phyloP scores from a whole-genome alignment of 2,797 vertebrate species.

The Rhabdomys pumilio region DNA sequence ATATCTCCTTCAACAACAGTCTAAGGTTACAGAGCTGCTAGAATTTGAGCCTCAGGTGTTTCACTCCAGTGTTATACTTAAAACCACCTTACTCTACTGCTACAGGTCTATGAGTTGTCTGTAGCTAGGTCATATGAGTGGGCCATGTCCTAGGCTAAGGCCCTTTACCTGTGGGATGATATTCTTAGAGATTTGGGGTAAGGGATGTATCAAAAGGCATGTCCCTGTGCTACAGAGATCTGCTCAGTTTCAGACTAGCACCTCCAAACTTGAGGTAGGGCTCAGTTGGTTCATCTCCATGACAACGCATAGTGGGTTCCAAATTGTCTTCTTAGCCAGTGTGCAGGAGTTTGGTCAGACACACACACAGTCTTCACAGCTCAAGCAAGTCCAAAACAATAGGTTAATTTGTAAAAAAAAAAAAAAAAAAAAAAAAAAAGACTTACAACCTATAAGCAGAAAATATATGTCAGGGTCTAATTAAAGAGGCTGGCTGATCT shows the following conservation, averaged over 20 bases:
- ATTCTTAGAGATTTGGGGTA: background rate
- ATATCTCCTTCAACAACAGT: background rate
- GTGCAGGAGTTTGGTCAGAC: background rate
- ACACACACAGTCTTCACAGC: constrained; percentile 22
- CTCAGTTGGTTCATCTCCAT: constrained; percentile 29
- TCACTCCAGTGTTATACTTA: constrained; percentile 30
- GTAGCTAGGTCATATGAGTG: constrained; percentile 35
- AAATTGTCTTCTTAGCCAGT: constrained; percentile 33
- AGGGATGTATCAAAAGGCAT: background rate
- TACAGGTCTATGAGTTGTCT: background rate
- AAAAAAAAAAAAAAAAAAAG: constrained; percentile 73
- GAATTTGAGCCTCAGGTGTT: constrained; percentile 41
- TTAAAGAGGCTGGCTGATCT: constrained; percentile 71
- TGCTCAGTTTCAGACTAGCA: constrained; percentile 35
- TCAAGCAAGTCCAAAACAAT: constrained; percentile 59
- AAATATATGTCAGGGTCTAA: constrained; percentile 64
- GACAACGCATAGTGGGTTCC: constrained; percentile 4
- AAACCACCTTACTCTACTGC: constrained; percentile 52
- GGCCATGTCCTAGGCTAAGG: background rate
- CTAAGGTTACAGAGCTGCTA: constrained; percentile 53
- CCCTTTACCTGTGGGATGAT: constrained; percentile 28
- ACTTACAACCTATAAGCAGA: constrained; percentile 62
- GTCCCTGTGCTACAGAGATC: background rate
- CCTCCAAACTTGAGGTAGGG: background rate
- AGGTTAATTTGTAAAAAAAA: constrained; percentile 62